Base-by-base conservation (phyloP, 2,797 vertebrate species). In the Coregonus sp. region DNA sequence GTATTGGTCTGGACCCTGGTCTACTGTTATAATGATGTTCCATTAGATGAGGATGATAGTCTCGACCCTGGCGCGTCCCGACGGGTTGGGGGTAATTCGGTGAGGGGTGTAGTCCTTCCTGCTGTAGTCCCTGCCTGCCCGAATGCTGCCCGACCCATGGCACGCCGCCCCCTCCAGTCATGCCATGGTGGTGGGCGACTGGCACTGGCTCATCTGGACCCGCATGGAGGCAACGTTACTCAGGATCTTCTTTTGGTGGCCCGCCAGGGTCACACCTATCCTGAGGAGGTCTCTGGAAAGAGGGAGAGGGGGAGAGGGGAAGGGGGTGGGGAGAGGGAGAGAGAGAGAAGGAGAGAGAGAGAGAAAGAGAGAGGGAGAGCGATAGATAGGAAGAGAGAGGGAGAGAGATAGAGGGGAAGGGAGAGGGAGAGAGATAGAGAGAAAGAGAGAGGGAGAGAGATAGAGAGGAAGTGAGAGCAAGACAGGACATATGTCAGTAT, bases 191-290 rank as follows among this genome's bases (percentile, higher is more conserved):
- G 96, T 96, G 0, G 96, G 95, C 18, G 97, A 96, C 91, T 98
- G 98, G 89, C 94, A 96, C 91, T 98, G 98, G 89, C 94, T 98
- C 94, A 98, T 97, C 92, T 97, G 97, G 87, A 98, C 95, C 91
- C 97, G 95, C 96, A 99, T 98, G 82, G 97, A 97, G 88, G 99
- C 97, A 76, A 99, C 93, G 76, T 96, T 98, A 92, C 95, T 98
- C 86, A 99, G 94, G 89, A 99, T 97, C 93, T 99, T 99, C 95
- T 99, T 99, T 94, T 99, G 98, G 91, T 99, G 98, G 85, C 98
- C 98, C 50, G 98, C 97, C 90, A 99, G 93, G 88, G 98, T 99
- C 85, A 99, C 96, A 56, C 98, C 98, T 98, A 99, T 98, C 96
- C 97, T 97, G 92, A 99, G 92, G 89, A 99, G 93, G 91, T 99